Base-by-base conservation (phyloP, 1,140 invertebrate genomes). In the Thaumetopoea pityocampa region DNA sequence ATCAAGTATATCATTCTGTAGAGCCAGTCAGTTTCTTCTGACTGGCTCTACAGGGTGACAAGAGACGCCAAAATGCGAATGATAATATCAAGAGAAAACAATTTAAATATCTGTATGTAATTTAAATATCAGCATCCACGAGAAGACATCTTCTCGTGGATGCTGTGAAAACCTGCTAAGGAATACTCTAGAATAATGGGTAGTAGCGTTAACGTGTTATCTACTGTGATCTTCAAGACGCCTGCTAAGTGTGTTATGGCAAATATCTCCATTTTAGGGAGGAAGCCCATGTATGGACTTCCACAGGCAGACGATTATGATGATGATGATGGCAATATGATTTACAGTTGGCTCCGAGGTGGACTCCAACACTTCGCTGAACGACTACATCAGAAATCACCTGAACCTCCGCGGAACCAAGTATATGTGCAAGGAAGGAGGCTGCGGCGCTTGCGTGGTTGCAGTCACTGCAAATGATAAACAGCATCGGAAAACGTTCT, bases 391-490 rank as follows among this genome's bases (percentile, higher is more conserved):
- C 15, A 77, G 90, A 1, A 70, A 89, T 4, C 35, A 83, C 27
- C 85, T 89, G 3, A 80, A 88, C 28, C 66, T 92, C 1, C 88
- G 81, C 20, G 92, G 92, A 10, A 93, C 91, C 1, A 93, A 94
- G 71, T 82, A 76, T n/a, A 91, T 91, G 88, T 94, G 92, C 64
- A 77, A 85, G 8, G 92, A 94, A 71, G 93, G 92, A 10, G 92
- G 91, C 2, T 94, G 93, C 64, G 93, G 93, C 1, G 78, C 87
- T 0, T 94, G 92, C 61, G 79, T 92, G 12, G 92, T 94, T 2
- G 64, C 88, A 2, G 90, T 87, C 3, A 80, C 69, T 18, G 52
- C 62, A 0, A 56, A 47, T 5, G 76, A 90, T 50, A 80, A 58
- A 3, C 49, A 78, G 55, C 52, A 79, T 54, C 62, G 45, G 49